These are phyloP conservation scores for Vicugna pacos DNA, from an alignment of 2,113 vertebrate species.

Conservation along the genomic window DNA sequence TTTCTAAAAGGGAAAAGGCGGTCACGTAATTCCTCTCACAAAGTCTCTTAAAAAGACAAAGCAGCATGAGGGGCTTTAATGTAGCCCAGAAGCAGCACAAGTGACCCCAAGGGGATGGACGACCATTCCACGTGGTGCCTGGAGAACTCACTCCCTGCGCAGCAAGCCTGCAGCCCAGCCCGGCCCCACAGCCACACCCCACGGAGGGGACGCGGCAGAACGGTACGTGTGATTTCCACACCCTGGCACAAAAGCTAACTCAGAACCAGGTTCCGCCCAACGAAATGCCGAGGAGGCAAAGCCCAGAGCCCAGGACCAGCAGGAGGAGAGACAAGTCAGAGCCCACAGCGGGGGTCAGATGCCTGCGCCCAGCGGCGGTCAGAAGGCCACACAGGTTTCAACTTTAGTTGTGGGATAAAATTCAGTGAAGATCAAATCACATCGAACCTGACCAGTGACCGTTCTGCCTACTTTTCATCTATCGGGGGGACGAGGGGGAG, in stretches of 20 bases:
- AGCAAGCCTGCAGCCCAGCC: no score
- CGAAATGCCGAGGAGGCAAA: neutral
- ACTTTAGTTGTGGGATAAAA: neutral
- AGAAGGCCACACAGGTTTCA: neutral
- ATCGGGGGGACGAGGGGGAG: no score
- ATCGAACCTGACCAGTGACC: no score
- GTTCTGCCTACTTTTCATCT: no score
- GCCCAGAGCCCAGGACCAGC: fast-evolving
- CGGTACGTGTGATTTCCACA: neutral
- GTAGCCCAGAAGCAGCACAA: neutral
- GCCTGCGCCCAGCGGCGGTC: fast-evolving
- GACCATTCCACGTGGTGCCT: fast-evolving
- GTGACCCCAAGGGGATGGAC: neutral
- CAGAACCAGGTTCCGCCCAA: neutral
- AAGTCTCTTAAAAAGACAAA: neutral
- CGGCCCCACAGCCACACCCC: neutral
- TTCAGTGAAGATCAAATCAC: neutral
- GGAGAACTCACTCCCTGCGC: fast-evolving
- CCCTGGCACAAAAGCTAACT: neutral
- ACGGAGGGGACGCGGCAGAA: fast-evolving
- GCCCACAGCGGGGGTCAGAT: no score
- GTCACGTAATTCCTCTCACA: neutral
- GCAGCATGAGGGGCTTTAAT: neutral
- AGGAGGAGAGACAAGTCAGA: no score
- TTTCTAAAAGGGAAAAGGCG: neutral